Evolutionary conservation across 2,888 invertebrate genomes (phyloP), one percentile per base, ranked within the genome.

Genomic region (Pterostichus niger): DNA sequence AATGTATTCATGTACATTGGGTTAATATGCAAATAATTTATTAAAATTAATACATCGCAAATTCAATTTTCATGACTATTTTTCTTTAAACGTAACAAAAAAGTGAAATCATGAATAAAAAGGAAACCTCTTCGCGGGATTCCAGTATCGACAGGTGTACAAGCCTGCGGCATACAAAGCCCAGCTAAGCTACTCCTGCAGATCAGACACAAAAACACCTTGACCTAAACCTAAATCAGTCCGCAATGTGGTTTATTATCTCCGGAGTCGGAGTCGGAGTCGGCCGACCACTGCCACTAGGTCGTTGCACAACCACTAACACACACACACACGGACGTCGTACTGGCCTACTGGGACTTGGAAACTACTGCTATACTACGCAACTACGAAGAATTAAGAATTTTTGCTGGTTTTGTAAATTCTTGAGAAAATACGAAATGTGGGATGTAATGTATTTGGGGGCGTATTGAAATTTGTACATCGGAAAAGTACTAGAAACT

Each of bases 211-310:
- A 24, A 24, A 17, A 31, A 31, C 46, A 75, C 75, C 75, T 75
- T 75, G 75, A 75, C 75, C 75, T 49, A 75, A 75, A 75, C 75
- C 75, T 75, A 75, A 52, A 75, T 75, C 35, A 64, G 33, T 64
- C 64, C 35, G 11, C 64, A 35, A 64, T 64, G 64, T 64, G 33
- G 64, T 64, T 64, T 64, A 64, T 64, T 33, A 64, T 64, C 64
- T 33, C n/a, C 64, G 64, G 40, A 61, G 33, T 13, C 6, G 35
- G 35, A 9, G 40, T 31, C 59, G 17, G 13, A 59, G 59, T 13
- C n/a, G 35, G n/a, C 49, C 13, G 49, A 49, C 49, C 49, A 49
- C 56, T 56, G 24, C n/a, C 64, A 31, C 64, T 64, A 35, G 64
- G 64, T 35, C 64, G 35, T 64, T 64, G 35, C 64, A 64, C 24